Conservation (phyloP, 2,113 vertebrate species). For the Otus sunia region DNA sequence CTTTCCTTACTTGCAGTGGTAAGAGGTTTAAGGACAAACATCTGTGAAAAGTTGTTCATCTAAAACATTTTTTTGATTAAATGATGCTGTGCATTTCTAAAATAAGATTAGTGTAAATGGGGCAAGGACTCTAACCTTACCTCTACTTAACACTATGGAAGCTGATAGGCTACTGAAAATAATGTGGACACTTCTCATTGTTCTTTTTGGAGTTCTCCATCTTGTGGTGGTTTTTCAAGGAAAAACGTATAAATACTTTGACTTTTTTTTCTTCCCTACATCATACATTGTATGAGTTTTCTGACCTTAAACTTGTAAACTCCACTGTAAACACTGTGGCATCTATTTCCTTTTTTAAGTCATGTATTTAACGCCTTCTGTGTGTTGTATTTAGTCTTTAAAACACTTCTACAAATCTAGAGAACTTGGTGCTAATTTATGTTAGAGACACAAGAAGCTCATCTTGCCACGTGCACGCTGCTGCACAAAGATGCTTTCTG, state of each 20-base stretch:
- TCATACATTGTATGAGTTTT: neutral
- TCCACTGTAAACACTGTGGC: neutral
- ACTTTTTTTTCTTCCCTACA: neutral
- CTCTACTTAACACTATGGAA: neutral
- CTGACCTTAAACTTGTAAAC: slow-evolving; percentile 14
- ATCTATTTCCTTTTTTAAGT: neutral
- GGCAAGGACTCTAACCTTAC: neutral
- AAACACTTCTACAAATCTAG: neutral
- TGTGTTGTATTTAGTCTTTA: slow-evolving; percentile 16
- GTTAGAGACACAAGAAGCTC: neutral
- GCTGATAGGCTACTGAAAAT: neutral
- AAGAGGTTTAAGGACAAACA: neutral
- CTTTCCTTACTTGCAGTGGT: neutral
- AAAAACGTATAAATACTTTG: neutral
- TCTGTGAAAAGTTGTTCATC: neutral
- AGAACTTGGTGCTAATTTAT: slow-evolving; percentile 23
- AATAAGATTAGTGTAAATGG: neutral
- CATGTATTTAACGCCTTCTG: neutral
- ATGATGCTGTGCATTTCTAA: neutral
- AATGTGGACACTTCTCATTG: neutral
- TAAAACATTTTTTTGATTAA: neutral
- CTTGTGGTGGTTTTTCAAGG: neutral
- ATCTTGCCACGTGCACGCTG: neutral
- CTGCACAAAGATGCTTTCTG: neutral
- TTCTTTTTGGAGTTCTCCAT: neutral